Evolutionary conservation across 92 coral and sea anemone genomes (phyloP).

Genomic region (Heteractis magnifica): DNA sequence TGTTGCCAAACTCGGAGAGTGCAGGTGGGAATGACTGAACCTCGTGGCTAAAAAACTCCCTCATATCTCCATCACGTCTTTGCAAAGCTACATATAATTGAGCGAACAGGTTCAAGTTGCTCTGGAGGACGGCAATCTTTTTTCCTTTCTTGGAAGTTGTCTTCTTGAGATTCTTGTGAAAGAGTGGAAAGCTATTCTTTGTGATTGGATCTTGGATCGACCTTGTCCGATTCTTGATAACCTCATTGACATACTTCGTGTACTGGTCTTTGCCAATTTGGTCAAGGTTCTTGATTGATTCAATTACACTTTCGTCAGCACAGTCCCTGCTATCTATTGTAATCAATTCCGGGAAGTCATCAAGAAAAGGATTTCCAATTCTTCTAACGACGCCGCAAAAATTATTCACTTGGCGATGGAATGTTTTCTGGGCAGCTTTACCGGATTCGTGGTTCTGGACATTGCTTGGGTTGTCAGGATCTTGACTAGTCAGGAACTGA

Average conservation of each 20-base stretch:
- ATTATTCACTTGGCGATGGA: slow-evolving; percentile 50
- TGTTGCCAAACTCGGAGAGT: slow-evolving; percentile 40
- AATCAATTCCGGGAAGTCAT: slow-evolving; percentile 56
- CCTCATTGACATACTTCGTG: not conserved
- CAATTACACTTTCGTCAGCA: not conserved
- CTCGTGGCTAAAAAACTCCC: slow-evolving; percentile 47
- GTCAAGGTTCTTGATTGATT: not conserved
- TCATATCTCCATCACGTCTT: slow-evolving; percentile 19
- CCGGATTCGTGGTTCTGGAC: slow-evolving; percentile 45
- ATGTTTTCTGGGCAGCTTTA: slow-evolving; percentile 41
- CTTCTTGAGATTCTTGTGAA: not conserved
- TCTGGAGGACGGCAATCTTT: slow-evolving; percentile 8
- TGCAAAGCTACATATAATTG: slow-evolving; percentile 22
- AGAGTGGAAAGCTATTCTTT: not conserved
- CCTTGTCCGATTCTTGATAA: not conserved
- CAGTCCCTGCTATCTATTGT: not conserved
- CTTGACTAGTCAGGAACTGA: slow-evolving; percentile 17
- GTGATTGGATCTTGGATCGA: not conserved
- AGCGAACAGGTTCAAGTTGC: slow-evolving; percentile 6
- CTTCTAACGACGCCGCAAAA: slow-evolving; percentile 26
- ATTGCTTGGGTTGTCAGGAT: slow-evolving; percentile 33
- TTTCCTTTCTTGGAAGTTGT: not conserved
- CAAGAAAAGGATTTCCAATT: slow-evolving; percentile 57
- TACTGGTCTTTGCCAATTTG: not conserved
- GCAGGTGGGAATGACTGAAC: slow-evolving; percentile 54